These are phyloP conservation scores for Clitarchus hookeri DNA, from an alignment of 2,888 invertebrate genomes.

Conservation along the genomic window DNA sequence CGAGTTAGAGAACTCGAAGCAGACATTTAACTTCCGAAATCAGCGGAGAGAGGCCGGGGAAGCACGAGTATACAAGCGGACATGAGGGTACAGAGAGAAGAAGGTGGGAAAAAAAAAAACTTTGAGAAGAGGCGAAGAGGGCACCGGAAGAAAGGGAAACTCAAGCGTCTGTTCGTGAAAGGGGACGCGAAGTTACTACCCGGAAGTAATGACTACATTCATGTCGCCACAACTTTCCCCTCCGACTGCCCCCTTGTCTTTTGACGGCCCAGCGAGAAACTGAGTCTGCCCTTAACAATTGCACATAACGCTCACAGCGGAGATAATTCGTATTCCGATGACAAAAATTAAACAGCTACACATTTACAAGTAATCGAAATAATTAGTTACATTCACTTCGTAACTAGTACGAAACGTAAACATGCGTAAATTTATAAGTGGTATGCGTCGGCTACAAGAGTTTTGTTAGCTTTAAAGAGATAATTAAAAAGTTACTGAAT, in stretches of 20 bases:
- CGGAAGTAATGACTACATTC: conserved; percentile 27
- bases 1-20: conserved; percentile 16
- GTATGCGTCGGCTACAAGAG: no score
- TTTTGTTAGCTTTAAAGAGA: no score
- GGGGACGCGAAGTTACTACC: conserved; percentile 10
- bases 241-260: not conserved
- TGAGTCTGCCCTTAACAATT: not conserved
- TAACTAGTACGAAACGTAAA: no score
- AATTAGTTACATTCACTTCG: no score
- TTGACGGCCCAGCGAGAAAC: not conserved
- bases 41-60: not conserved
- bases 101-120: not conserved
- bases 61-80: not conserved
- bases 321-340: no score
- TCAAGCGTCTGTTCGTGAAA: conserved; percentile 10
- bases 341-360: no score
- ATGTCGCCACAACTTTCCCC: not conserved
- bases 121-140: not conserved
- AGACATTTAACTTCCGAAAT: conserved; percentile 4
- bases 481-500: no score
- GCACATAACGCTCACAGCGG: not conserved
- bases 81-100: not conserved
- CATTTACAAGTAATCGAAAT: no score
- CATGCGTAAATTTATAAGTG: no score
- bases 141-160: not conserved